Evolutionary conservation across 2,888 invertebrate genomes (phyloP).

Genomic region (Spisula solida): DNA sequence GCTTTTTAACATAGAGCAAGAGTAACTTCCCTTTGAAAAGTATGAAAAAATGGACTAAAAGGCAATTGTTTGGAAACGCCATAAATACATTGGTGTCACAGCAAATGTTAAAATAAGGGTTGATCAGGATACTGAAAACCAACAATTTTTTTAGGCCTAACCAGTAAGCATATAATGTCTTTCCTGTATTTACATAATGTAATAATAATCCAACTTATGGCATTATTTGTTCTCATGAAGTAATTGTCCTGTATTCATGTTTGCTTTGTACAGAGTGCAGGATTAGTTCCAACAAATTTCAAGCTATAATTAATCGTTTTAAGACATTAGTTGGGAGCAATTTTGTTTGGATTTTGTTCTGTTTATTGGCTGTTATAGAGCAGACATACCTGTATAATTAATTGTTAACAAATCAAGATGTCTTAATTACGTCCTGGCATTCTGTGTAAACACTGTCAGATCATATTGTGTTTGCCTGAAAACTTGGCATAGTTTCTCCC

Average conservation of each 20-base stretch:
- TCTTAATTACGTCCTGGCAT: background rate
- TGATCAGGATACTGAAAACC: no score
- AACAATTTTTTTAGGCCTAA: no score
- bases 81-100: no score
- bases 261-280: background rate
- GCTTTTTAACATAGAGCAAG: no score
- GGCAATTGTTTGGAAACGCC: no score
- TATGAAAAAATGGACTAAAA: no score
- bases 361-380: background rate
- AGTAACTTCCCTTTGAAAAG: no score
- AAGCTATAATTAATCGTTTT: background rate
- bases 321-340: background rate
- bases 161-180: no score
- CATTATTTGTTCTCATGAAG: background rate
- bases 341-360: background rate
- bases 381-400: background rate
- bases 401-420: constrained; percentile 22
- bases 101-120: no score
- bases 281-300: background rate
- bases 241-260: background rate
- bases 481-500: background rate
- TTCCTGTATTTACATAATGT: no score
- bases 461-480: background rate
- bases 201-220: no score
- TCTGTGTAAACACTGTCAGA: constrained; percentile 13